phyloP scores from a whole-genome alignment of 2,888 invertebrate species.

The Nomada ruficornis region DNA sequence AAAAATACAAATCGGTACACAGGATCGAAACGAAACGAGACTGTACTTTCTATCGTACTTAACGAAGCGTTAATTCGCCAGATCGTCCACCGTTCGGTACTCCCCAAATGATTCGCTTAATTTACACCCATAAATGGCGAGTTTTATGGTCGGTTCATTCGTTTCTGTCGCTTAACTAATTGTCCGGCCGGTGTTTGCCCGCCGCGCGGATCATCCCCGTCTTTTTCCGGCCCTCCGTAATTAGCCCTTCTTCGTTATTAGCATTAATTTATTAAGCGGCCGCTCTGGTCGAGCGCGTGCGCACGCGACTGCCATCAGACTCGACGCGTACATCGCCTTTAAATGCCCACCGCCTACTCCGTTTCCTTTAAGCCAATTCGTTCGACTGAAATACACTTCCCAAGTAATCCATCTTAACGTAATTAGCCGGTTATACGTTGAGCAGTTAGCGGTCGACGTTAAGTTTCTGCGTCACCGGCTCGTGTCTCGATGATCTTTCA shows the following conservation, averaged over 20 bases:
- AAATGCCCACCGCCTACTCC: constrained; percentile 47
- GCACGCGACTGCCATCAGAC: not conserved
- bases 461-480: constrained; percentile 51
- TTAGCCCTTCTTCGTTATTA: constrained; percentile 61
- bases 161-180: constrained; percentile 61
- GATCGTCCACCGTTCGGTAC: constrained; percentile 20
- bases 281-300: constrained; percentile 15
- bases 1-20: too few relatives aligned
- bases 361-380: constrained; percentile 67
- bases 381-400: constrained; percentile 68
- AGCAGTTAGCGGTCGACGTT: constrained; percentile 58
- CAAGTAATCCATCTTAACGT: constrained; percentile 72
- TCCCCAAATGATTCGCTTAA: constrained; percentile 58
- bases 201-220: constrained; percentile 44
- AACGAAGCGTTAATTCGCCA: not conserved
- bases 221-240: constrained; percentile 46
- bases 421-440: constrained; percentile 68
- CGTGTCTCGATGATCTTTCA: constrained; percentile 56
- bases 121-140: constrained; percentile 57
- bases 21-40: not conserved
- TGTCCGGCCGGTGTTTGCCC: constrained; percentile 49
- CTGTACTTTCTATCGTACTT: not conserved
- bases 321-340: constrained; percentile 63
- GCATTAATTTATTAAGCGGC: constrained; percentile 58
- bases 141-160: constrained; percentile 59